Conservation (phyloP, 92 coral and sea anemone species). For the Blastomussa wellsi region DNA sequence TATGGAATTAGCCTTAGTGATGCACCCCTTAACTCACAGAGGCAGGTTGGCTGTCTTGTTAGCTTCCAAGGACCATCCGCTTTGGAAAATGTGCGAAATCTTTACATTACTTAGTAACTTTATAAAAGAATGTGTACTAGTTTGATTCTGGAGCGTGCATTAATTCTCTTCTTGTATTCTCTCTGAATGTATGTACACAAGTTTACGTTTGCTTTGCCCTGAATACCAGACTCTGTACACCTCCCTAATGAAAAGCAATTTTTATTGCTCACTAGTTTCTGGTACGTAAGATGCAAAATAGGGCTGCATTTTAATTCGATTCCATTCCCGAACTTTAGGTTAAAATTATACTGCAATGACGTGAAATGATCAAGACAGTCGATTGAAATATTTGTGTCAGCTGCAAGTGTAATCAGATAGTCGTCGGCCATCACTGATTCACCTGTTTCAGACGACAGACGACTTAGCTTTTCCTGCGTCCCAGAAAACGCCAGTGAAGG, state of each 20-base stretch:
- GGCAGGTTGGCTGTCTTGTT: not conserved
- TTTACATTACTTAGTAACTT: not conserved
- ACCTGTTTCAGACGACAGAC: not conserved
- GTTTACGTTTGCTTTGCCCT: not conserved
- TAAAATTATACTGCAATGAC: not conserved
- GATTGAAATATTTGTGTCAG: slow-evolving; percentile 4
- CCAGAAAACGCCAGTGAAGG: not conserved
- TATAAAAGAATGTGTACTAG: not conserved
- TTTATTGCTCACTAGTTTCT: not conserved
- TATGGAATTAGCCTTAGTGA: not conserved
- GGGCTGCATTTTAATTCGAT: not conserved
- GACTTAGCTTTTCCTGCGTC: not conserved
- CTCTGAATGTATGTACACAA: not conserved
- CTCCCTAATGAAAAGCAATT: not conserved
- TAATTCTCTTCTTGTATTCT: too few species aligned
- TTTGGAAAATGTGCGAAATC: not conserved
- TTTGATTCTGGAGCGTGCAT: not conserved
- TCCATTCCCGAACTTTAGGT: not conserved
- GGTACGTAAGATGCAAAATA: not conserved
- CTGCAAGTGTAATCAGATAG: not conserved
- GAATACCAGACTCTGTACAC: not conserved
- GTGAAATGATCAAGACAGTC: not conserved
- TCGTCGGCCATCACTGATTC: not conserved
- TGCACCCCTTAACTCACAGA: not conserved
- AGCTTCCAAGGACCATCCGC: not conserved